A percentile compares a stretch with the other conserved stretches of the same genome.
phyloP scores from a whole-genome alignment of 1,140 invertebrate genomes.

The Leptoteleia sp. region DNA sequence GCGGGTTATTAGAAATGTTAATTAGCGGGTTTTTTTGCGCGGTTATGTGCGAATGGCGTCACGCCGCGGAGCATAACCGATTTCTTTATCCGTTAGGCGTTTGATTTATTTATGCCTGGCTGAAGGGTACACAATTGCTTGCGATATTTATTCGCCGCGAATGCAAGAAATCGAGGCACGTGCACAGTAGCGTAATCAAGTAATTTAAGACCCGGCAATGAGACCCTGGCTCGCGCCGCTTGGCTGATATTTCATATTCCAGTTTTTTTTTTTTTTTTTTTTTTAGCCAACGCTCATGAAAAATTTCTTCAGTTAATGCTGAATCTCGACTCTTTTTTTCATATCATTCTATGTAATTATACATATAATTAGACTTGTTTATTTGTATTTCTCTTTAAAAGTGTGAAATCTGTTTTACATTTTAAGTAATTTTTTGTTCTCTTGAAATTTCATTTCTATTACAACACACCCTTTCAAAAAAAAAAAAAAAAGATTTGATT shows the following conservation, averaged over 20 bases:
- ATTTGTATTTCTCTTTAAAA: too few relatives aligned
- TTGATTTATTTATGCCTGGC: slow-evolving; percentile 26
- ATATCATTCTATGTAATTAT: too few relatives aligned
- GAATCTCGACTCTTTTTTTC: too few relatives aligned
- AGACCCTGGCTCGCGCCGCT: neutral
- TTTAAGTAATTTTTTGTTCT: too few relatives aligned
- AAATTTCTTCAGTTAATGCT: too few relatives aligned
- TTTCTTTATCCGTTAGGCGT: slow-evolving; percentile 36
- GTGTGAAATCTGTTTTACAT: too few relatives aligned
- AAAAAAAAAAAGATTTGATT: too few relatives aligned
- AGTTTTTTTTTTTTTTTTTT: too few relatives aligned
- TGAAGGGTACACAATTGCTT: slow-evolving; percentile 21
- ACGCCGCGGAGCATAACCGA: slow-evolving; percentile 12
- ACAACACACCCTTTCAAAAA: too few relatives aligned
- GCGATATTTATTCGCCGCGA: slow-evolving; percentile 25
- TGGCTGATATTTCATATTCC: slow-evolving; percentile 21
- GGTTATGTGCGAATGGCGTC: slow-evolving; percentile 11
- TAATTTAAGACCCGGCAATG: slow-evolving; percentile 27
- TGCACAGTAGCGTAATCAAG: slow-evolving; percentile 37
- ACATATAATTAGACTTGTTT: too few relatives aligned
- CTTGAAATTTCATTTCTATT: too few relatives aligned
- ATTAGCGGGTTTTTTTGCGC: slow-evolving; percentile 22
- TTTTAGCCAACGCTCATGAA: neutral
- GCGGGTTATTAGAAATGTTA: slow-evolving; percentile 31
- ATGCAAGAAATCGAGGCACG: slow-evolving; percentile 26